These are phyloP conservation scores for Hemicrepidius hirtus DNA, from an alignment of 2,888 invertebrate species.

Conservation along the genomic window DNA sequence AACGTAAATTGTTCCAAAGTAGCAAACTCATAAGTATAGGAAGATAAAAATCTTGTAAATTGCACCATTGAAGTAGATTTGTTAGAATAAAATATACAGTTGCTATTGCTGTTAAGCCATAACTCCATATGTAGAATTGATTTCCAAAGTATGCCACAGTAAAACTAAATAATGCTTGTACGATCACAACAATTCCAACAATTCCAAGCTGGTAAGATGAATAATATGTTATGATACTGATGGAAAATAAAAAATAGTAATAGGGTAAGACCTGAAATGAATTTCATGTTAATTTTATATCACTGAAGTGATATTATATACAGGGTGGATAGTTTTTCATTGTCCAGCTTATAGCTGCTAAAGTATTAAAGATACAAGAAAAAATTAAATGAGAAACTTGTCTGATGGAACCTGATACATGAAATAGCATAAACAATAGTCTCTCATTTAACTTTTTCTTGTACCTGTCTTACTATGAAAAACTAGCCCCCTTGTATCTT, in stretches of 20 bases:
- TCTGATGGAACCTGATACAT: too few species aligned
- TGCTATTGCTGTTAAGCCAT: background rate
- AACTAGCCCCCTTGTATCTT: too few species aligned
- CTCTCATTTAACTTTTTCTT: too few species aligned
- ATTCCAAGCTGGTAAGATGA: background rate
- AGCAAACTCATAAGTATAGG: background rate
- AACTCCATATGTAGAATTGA: constrained; percentile 7
- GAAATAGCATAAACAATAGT: too few species aligned
- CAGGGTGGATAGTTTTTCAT: too few species aligned
- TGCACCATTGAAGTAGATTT: background rate
- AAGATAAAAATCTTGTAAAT: background rate
- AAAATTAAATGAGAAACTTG: too few species aligned
- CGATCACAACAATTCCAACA: background rate
- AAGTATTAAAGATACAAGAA: too few species aligned
- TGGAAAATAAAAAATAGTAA: background rate
- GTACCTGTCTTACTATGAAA: too few species aligned
- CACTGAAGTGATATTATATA: too few species aligned
- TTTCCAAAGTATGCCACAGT: background rate
- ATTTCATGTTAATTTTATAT: background rate
- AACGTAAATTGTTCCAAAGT: background rate
- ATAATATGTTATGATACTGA: background rate
- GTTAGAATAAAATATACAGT: background rate
- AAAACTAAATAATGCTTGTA: background rate
- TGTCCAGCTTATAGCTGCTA: too few species aligned
- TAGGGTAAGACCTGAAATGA: background rate